Base-by-base conservation (phyloP, 2,113 vertebrate genomes). In the Gopherus evgoodei region DNA sequence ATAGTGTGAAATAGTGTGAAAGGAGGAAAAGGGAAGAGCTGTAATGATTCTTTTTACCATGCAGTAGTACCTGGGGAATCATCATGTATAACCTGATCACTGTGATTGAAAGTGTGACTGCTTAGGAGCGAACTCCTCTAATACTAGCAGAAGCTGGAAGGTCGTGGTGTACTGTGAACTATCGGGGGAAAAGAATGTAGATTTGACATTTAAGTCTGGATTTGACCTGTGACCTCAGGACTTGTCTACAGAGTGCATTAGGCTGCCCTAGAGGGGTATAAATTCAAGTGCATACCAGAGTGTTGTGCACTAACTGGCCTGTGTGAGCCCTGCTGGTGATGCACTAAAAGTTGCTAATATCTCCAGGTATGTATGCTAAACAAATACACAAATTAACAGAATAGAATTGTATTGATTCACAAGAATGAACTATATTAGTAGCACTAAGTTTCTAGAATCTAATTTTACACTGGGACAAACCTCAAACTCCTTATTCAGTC, bases 31-130 rank as follows among this genome's bases (percentile, higher is more conserved):
- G 90, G 12, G 35, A 94, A 95, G 11, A 95, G 75, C 44, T 91
- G 96, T 95, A 95, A 97, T 96, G 91, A 97, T 56, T 81, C 53
- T 87, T 96, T 92, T 96, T 91, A 90, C 94, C 62, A 57, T 93
- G 92, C 94, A 4, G 92, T 86, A 87, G 91, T 92, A 90, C 50
- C 87, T 92, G 47, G 53, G 91, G 57, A 92, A 93, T 94, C 87
- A 93, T 91, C 81, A 50, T 92, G 19, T 72, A 31, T 81, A 90
- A 72, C 13, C 57, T 90, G 57, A 42, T 91, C 78, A 25, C 65
- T 88, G 89, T 96, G 91, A 96, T 85, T 88, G 78, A 85, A 95
- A 90, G 22, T 25, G 38, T 19, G 87, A 91, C 84, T 85, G 29
- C 2, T 86, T 88, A 82, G 25, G 47, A 90, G n/a, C 0, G 0